These are phyloP conservation scores for Lysandra bellargus DNA, from an alignment of 2,888 invertebrate genomes.

Conservation along the genomic window DNA sequence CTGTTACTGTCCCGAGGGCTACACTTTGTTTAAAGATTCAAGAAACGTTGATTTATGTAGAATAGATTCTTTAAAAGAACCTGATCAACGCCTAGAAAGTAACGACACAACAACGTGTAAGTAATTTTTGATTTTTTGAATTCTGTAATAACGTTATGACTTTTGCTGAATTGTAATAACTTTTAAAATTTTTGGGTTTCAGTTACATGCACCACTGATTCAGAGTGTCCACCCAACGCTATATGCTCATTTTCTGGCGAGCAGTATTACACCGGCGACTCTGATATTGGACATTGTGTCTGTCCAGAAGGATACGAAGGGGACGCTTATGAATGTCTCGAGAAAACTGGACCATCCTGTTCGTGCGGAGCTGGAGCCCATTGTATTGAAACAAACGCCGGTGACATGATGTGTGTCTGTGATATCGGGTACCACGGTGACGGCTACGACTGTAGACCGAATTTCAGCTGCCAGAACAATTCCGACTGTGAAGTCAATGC, in stretches of 20 bases:
- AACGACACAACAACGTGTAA: slow-evolving; percentile 52
- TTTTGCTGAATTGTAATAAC: not conserved
- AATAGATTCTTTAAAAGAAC: slow-evolving; percentile 44
- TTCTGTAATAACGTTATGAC: not conserved
- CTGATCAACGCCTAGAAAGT: slow-evolving; percentile 38
- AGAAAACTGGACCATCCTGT: slow-evolving; percentile 61
- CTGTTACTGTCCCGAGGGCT: slow-evolving; percentile 65
- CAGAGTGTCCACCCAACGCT: slow-evolving; percentile 91
- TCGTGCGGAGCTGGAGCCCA: slow-evolving; percentile 88
- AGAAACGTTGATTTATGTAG: slow-evolving; percentile 63
- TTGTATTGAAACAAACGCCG: slow-evolving; percentile 85
- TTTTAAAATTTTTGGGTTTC: slow-evolving; percentile 49
- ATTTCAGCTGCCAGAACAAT: slow-evolving; percentile 83
- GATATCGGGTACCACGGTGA: slow-evolving; percentile 90
- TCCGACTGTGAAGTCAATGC: slow-evolving; percentile 86
- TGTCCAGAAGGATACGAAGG: slow-evolving; percentile 93
- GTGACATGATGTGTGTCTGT: slow-evolving; percentile 88
- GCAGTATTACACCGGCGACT: slow-evolving; percentile 58
- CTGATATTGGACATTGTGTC: slow-evolving; percentile 78
- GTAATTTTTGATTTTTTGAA: slow-evolving; percentile 37
- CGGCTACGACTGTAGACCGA: slow-evolving; percentile 86
- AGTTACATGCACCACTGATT: slow-evolving; percentile 87
- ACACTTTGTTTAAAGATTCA: slow-evolving; percentile 57
- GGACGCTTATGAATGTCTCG: slow-evolving; percentile 88
- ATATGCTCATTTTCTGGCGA: slow-evolving; percentile 82